These are phyloP conservation scores for Xiphorhynchus erythropygius DNA, from an alignment of 2,797 vertebrate species.

Conservation along the genomic window DNA sequence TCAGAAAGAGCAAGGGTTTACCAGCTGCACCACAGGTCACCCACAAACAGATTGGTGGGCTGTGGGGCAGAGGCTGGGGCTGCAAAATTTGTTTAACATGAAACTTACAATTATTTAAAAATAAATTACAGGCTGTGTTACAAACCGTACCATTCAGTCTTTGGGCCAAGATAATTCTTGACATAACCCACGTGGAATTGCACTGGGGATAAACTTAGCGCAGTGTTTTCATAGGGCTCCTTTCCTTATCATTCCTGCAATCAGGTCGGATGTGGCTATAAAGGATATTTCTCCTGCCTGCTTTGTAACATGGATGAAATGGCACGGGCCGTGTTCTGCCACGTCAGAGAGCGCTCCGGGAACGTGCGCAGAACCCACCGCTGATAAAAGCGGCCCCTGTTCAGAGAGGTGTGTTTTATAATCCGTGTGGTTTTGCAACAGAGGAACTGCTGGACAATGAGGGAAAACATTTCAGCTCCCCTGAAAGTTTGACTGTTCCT, in stretches of 20 bases:
- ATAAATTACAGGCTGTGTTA: not conserved
- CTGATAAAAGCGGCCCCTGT: not conserved
- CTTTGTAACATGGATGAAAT: not conserved
- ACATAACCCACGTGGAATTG: slow-evolving; percentile 25
- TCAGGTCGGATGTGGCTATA: not conserved
- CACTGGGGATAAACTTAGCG: not conserved
- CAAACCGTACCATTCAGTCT: not conserved
- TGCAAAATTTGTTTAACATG: not conserved
- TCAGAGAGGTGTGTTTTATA: slow-evolving; percentile 36
- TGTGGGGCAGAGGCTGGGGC: not conserved
- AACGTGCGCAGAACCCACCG: not conserved
- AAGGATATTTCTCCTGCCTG: not conserved
- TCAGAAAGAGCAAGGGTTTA: not conserved
- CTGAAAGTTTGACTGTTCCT: slow-evolving; percentile 69
- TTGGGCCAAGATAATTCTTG: slow-evolving; percentile 14
- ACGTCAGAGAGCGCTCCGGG: not conserved
- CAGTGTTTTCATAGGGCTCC: not conserved
- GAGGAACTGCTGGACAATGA: slow-evolving; percentile 56
- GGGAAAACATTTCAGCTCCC: slow-evolving; percentile 67
- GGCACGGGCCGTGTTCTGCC: not conserved
- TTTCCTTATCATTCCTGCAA: slow-evolving; percentile 3
- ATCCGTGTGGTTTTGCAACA: slow-evolving; percentile 34
- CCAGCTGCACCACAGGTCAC: not conserved
- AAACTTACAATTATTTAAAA: not conserved
- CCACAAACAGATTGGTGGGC: not conserved